Base-by-base conservation (phyloP, 2,113 vertebrate genomes). In the Apistogramma diplotaenia region DNA sequence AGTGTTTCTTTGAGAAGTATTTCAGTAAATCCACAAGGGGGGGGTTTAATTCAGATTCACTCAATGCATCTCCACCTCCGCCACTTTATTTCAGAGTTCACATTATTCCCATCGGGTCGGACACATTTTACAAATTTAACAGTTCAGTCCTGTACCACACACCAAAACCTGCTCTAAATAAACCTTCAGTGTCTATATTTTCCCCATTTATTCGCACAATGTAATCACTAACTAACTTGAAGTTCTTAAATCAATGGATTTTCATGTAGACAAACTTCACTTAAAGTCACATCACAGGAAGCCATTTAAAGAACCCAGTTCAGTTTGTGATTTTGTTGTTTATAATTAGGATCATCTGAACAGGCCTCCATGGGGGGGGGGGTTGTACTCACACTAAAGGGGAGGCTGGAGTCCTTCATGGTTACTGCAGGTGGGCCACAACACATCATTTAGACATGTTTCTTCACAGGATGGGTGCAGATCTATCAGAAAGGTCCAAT, bases 1-100 rank as follows among this genome's bases (percentile, higher is more conserved):
- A 91, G 54, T 83, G 87, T 91, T 91, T 89, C 89, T 92, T 89
- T 92, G 78, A 92, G 90, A 87, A 86, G 88, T 91, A 87, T 89
- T 93, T 91, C 88, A 87, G 89, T 84, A 91, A 93, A 93, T 91
- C 87, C 87, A 89, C 90, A 79, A 82, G 79, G 89, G 89, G 76
- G 81, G 82, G 84, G 74, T 72, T 87, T 87, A 76, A 89, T 85
- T 87, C 86, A 85, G 60, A 89, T 84, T 67, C 59, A 85, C 81
- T 85, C 27, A 85, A 79, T 78, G 87, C 79, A 78, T 84, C 87
- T 85, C 74, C 82, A 90, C 91, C 88, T 87, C 88, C 33, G 33
- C 78, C 87, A 88, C 84, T 90, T 92, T 90, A 86, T 90, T 85
- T 88, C 79, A 77, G 56, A 85, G 79, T 87, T 91, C 74, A 55